Base-by-base conservation (phyloP, 2,797 vertebrate genomes). In the Molossus alvarezi region DNA sequence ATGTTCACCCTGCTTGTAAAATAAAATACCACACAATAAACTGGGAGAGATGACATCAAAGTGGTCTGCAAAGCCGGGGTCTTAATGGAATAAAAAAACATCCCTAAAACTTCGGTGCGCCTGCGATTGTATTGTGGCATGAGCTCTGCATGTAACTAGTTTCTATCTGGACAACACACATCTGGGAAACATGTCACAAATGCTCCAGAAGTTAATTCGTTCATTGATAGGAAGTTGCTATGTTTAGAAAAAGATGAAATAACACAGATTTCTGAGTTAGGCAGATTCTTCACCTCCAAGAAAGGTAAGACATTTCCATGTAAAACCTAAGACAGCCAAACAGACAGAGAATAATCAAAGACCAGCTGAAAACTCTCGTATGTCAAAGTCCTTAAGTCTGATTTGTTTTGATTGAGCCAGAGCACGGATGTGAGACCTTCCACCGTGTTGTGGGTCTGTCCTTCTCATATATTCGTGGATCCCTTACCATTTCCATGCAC, bases 31-130 rank as follows among this genome's bases (percentile, higher is more conserved):
- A 64, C 55, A 37, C 48, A 80, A 60, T 48, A 83, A 96, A 79
- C 55, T 11, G 15, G 3, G 72, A 90, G 45, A 89, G 71, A 71
- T 37, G 94, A 94, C 67, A 79, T 96, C 83, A 91, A 91, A 94
- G 72, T 45, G 0, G 29, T 76, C 45, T 21, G 21, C 48, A 81
- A 90, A 79, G 69, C 41, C 72, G 9, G 45, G 20, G 20, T 57
- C 69, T 73, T 62, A 45, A 33, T 6, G 58, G 65, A 69, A 60
- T 72, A 27, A 64, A 76, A 80, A 80, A 91, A 48, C 9, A 4
- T 20, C 27, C 27, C 5, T 76, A 25, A 29, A 57, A 33, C 73
- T 71, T 81, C 18, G 37, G 9, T 17, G 37, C 8, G 2, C 88
- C 82, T 45, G 41, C 25, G n/a, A 0, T 15, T 55, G 20, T 29